Evolutionary conservation across 1,140 invertebrate species (phyloP).

Genomic region (Littorina saxatilis): DNA sequence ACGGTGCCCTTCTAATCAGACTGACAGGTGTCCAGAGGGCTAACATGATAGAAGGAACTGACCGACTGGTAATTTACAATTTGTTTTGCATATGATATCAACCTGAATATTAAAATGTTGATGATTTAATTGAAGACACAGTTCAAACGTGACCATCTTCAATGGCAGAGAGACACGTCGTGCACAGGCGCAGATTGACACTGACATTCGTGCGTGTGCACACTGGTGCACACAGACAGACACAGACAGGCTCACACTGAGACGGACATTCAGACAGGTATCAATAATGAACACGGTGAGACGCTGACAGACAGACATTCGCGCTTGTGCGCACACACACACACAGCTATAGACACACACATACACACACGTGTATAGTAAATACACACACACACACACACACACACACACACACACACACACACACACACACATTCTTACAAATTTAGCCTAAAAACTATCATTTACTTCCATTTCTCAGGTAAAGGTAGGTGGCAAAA

Average conservation of each 20-base stretch:
- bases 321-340: not conserved
- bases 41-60: no score
- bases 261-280: not conserved
- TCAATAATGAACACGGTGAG: not conserved
- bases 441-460: no score
- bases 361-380: not conserved
- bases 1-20: no score
- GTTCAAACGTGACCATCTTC: not conserved
- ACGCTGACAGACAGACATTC: not conserved
- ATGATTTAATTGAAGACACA: no score
- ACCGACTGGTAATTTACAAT: no score
- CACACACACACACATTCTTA: no score
- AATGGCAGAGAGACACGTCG: not conserved
- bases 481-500: no score
- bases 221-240: constrained; percentile 2
- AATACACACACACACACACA: not conserved
- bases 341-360: not conserved
- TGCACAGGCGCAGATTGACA: not conserved
- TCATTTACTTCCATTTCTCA: no score
- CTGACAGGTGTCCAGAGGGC: no score
- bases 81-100: no score
- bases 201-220: not conserved
- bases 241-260: not conserved
- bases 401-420: no score
- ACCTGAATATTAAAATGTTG: no score